Conservation (phyloP, 1,140 invertebrate genomes). For the Fragariocoptes setiger region DNA sequence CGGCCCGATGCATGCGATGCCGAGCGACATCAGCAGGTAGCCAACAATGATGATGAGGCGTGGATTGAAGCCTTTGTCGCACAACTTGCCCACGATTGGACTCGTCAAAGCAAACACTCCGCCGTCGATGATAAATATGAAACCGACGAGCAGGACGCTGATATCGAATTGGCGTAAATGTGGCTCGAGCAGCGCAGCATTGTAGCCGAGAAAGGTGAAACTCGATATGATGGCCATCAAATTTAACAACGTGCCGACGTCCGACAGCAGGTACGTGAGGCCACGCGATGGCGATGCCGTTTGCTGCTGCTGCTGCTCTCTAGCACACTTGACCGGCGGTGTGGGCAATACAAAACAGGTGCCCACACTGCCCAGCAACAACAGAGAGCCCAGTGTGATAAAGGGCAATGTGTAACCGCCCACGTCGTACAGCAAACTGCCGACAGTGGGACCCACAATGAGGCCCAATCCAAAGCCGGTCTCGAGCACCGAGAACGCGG, state of each 20-base stretch:
- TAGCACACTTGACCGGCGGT: conserved; percentile 6
- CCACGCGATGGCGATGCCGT: conserved; percentile 14
- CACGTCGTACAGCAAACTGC: conserved; percentile 12
- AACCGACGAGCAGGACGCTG: conserved; percentile 34
- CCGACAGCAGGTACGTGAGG: conserved; percentile 7
- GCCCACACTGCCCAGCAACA: conserved; percentile 38
- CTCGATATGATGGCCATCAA: conserved; percentile 9
- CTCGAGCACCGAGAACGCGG: conserved; percentile 32
- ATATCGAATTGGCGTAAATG: conserved; percentile 18
- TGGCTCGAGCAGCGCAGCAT: conserved; percentile 16
- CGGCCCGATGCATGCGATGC: conserved; percentile 11
- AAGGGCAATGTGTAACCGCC: conserved; percentile 58
- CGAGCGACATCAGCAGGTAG: conserved; percentile 4
- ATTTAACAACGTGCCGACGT: conserved; percentile 8
- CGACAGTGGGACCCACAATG: conserved; percentile 13
- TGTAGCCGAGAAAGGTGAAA: conserved; percentile 14
- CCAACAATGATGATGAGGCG: conserved; percentile 7
- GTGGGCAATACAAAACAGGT: conserved; percentile 35
- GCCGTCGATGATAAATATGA: conserved; percentile 60
- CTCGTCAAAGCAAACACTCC: conserved; percentile 46
- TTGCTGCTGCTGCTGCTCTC: conserved; percentile 5
- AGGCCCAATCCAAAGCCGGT: conserved; percentile 12
- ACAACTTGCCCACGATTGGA: conserved; percentile 43
- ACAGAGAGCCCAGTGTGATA: conserved; percentile 36
- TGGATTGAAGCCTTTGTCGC: conserved; percentile 21